Evolutionary conservation across 2,888 invertebrate genomes (phyloP).

Genomic region (Meiosimyza platycephala): DNA sequence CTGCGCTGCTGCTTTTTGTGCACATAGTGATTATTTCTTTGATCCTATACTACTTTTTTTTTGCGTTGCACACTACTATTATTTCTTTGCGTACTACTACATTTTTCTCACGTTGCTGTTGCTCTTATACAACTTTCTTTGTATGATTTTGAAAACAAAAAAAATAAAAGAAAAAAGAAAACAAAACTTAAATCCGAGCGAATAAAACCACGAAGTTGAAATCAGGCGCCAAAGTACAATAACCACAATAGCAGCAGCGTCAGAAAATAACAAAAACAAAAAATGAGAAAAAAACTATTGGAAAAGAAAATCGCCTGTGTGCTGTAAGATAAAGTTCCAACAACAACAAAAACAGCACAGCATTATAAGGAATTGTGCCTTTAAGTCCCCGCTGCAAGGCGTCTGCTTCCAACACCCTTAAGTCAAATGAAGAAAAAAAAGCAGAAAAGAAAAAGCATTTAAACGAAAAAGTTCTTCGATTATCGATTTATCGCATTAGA

Average conservation of each 20-base stretch:
- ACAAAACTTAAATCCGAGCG: neutral
- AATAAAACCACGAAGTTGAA: neutral
- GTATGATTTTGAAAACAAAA: neutral
- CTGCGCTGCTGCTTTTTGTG: neutral
- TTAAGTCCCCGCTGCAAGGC: neutral
- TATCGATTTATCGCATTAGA: conserved; percentile 33
- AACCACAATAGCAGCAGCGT: neutral
- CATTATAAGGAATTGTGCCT: neutral
- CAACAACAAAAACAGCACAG: neutral
- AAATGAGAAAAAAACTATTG: neutral
- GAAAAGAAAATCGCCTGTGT: neutral
- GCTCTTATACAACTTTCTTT: too few species aligned
- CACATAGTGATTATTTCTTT: neutral
- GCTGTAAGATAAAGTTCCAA: neutral
- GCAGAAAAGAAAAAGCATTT: conserved; percentile 7
- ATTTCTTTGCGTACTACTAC: too few species aligned
- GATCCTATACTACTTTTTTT: too few species aligned
- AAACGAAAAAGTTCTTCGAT: conserved; percentile 31
- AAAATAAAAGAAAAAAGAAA: neutral
- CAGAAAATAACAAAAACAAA: neutral
- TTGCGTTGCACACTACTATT: too few species aligned
- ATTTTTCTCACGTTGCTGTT: too few species aligned
- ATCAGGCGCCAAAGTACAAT: neutral
- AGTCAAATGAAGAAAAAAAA: neutral
- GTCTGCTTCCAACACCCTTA: too few species aligned